These are phyloP conservation scores for Homarus americanus DNA, from an alignment of 1,140 invertebrate genomes.

Conservation along the genomic window DNA sequence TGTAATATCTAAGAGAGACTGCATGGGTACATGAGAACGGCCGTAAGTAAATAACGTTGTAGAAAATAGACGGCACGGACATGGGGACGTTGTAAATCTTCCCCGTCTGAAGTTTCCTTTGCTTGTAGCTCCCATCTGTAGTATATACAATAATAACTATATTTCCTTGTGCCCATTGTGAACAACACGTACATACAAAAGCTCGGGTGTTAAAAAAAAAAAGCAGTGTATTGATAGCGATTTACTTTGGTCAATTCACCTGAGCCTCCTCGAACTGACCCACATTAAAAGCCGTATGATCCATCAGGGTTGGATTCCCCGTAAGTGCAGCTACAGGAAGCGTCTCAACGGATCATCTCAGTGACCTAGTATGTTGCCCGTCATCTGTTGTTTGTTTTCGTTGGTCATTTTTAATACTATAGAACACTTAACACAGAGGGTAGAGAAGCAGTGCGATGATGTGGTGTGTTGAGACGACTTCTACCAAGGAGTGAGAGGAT, in stretches of 20 bases:
- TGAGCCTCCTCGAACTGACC: constrained; percentile 53
- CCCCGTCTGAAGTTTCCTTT: constrained; percentile 16
- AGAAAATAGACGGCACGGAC: constrained; percentile 36
- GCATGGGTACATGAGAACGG: constrained; percentile 21
- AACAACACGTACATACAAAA: constrained; percentile 30
- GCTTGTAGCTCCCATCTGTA: constrained; percentile 53
- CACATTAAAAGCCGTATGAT: constrained; percentile 23
- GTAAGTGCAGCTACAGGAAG: constrained; percentile 13
- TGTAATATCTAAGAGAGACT: constrained; percentile 27
- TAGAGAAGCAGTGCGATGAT: constrained; percentile 11
- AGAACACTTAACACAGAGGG: background rate
- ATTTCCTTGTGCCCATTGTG: constrained; percentile 61
- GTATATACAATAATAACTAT: constrained; percentile 8
- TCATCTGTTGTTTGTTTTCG: background rate
- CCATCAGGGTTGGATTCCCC: constrained; percentile 27
- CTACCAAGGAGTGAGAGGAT: constrained; percentile 7
- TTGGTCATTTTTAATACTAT: background rate
- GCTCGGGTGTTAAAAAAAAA: constrained; percentile 45
- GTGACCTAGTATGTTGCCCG: constrained; percentile 7
- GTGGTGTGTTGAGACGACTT: constrained; percentile 16
- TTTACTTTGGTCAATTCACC: constrained; percentile 45
- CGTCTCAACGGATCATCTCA: constrained; percentile 40
- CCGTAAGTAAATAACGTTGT: constrained; percentile 38
- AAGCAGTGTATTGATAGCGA: constrained; percentile 21
- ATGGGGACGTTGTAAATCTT: background rate